Base-by-base conservation (phyloP, 2,113 vertebrate genomes). In the Lagenorhynchus albirostris region DNA sequence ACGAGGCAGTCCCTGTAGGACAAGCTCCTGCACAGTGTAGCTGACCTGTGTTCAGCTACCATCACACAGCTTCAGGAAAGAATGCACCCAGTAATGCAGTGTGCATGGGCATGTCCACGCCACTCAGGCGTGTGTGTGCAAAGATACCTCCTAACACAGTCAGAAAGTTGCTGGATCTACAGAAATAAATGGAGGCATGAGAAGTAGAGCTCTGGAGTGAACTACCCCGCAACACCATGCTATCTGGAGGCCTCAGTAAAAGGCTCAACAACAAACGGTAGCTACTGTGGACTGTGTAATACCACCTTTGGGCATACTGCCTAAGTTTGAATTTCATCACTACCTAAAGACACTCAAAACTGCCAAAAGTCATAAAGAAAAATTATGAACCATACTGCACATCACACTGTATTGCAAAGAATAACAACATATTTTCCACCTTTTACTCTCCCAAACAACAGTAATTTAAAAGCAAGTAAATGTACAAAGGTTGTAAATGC, bases 31-130 rank as follows among this genome's bases (percentile, higher is more conserved):
- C 76, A 33, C 9, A 65, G 31, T 2, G 2, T 6, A 38, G 63
- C 18, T 11, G 14, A 18, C 20, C 20, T 33, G 8, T 29, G 36
- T 1, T 33, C 68, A 8, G 25, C 31, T 20, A 3, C 21, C 5
- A 38, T 0, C 1, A 31, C n/a, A 3, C 5, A 23, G 86, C 86
- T 47, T 29, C 41, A 26, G 29, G 41, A 63, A 4, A 47, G 71
- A 9, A 18, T 5, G 73, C 9, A 10, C 41, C 73, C 73, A 11
- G 1, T 0, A 25, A 41, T 38, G 2, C 6, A 12, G 31, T 1
- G 6, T 26, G 26, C 5, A 33, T 0, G 10, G 8, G 29, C 5
- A 21, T 10, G 10, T 20, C 36, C 9, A 0, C 10, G 1, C 1
- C 47, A n/a, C 33, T 12, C 26, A 11, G 1, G 15, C 4, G 5